Conservation (phyloP, 1,140 invertebrate genomes). For the Spodoptera litura region DNA sequence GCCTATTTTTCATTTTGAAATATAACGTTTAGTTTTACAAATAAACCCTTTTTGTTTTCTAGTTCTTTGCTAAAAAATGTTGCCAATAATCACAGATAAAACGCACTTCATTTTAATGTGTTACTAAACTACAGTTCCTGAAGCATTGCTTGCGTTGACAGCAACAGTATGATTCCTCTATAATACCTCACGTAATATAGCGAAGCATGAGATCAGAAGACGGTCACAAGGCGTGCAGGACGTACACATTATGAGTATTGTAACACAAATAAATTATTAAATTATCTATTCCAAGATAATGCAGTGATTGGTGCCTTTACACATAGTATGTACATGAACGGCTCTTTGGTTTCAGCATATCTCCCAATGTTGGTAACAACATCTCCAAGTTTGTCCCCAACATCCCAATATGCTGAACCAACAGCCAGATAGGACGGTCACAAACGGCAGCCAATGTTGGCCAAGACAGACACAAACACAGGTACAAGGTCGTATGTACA, state of each 20-base stretch:
- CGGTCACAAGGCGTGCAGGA: constrained; percentile 50
- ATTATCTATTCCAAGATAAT: constrained; percentile 30
- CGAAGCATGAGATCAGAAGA: constrained; percentile 56
- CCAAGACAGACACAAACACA: constrained; percentile 67
- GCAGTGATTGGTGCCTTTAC: constrained; percentile 38
- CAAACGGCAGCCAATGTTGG: constrained; percentile 50
- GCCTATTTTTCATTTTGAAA: too few species aligned
- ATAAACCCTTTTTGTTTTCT: too few species aligned
- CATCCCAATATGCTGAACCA: constrained; percentile 56
- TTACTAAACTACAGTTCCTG: constrained; percentile 27
- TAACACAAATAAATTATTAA: constrained; percentile 40
- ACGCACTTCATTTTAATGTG: constrained; percentile 19
- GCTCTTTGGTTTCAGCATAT: constrained; percentile 54
- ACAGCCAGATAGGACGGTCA: constrained; percentile 54
- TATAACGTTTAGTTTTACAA: too few species aligned
- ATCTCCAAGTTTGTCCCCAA: not conserved
- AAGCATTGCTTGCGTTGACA: constrained; percentile 44
- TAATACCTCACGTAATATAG: constrained; percentile 35
- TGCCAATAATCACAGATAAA: constrained; percentile 29
- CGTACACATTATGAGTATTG: constrained; percentile 44
- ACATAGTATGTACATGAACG: constrained; percentile 30
- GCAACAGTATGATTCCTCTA: constrained; percentile 31
- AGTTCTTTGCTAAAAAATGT: not conserved
- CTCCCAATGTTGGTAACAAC: constrained; percentile 20
- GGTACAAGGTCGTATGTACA: constrained; percentile 64